Base-by-base conservation (phyloP, 2,888 invertebrate genomes). In the Pristionchus entomophagus region DNA sequence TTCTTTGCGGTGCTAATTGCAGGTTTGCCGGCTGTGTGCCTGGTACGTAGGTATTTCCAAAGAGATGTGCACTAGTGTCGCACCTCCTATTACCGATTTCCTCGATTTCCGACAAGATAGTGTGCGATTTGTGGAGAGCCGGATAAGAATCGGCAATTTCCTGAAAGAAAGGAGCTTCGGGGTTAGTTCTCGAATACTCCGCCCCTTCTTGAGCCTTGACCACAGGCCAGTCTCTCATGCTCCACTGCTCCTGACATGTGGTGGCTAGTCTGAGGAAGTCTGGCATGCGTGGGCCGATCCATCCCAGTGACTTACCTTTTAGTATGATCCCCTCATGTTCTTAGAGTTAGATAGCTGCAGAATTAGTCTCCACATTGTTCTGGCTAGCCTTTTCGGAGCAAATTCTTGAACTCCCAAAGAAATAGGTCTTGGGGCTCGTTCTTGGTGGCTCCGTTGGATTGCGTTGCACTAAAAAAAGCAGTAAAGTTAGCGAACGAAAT, bases 51-150 rank as follows among this genome's bases (percentile, higher is more conserved):
- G 19, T 35, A 32, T 35, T 65, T 65, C 19, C 65, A n/a, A n/a
- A n/a, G n/a, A n/a, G n/a, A n/a, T n/a, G n/a, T 65, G 65, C 65
- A 35, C 65, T 65, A 65, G 6, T 17, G 17, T 19, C 65, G 65
- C 65, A 65, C 65, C 35, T 65, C 65, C 65, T 65, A 65, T 65
- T 65, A 65, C 65, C 35, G 19, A 65, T 38, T 35, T 35, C 65
- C n/a, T 35, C 65, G 35, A 17, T 22, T 35, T 17, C 0, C 19
- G 3, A 8, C 65, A 35, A 65, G 35, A 65, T 32, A 65, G 32
- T 19, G 32, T 6, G 35, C 65, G 35, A 65, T 19, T 29, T 65
- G 35, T 32, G 35, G 65, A 65, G 65, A 65, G 35, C 19, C 12
- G 6, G 19, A 6, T 19, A 17, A 65, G 35, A 65, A 65, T 19